Conservation (phyloP, 2,888 invertebrate genomes). For the Ectobius pallidus region DNA sequence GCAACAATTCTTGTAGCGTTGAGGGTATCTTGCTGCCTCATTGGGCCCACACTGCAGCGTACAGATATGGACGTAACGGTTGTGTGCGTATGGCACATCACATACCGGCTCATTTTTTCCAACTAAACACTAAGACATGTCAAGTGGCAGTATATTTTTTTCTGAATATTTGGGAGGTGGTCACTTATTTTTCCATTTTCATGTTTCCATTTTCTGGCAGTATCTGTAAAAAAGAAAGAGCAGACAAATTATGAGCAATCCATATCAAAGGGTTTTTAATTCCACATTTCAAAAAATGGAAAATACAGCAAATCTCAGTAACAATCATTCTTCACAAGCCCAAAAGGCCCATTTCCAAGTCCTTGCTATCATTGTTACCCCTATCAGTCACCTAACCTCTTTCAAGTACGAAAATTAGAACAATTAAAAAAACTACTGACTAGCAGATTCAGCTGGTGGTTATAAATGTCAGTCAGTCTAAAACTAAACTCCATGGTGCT, state of each 20-base stretch:
- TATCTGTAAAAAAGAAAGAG: constrained; percentile 19
- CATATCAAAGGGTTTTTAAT: too few relatives aligned
- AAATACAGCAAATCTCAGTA: too few relatives aligned
- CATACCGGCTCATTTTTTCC: constrained; percentile 20
- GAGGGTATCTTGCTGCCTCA: constrained; percentile 25
- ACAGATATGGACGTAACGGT: constrained; percentile 17
- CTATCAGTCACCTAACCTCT: too few relatives aligned
- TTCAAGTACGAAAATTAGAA: too few relatives aligned
- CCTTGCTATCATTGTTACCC: too few relatives aligned
- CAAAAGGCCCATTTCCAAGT: too few relatives aligned
- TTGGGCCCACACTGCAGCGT: constrained; percentile 24
- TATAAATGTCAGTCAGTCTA: too few relatives aligned
- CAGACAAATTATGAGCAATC: neutral
- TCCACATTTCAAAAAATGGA: too few relatives aligned
- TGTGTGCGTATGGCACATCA: constrained; percentile 28
- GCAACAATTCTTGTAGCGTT: constrained; percentile 25
- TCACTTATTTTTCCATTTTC: constrained; percentile 12
- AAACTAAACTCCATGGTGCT: too few relatives aligned
- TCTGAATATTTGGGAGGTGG: constrained; percentile 12
- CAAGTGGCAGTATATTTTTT: constrained; percentile 33
- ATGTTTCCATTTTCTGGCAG: constrained; percentile 22
- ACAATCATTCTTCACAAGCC: too few relatives aligned
- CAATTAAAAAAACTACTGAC: too few relatives aligned
- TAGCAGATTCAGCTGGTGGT: too few relatives aligned
- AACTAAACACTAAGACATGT: constrained; percentile 31